Base-by-base conservation (phyloP, 2,797 vertebrate genomes). In the Catharus ustulatus region DNA sequence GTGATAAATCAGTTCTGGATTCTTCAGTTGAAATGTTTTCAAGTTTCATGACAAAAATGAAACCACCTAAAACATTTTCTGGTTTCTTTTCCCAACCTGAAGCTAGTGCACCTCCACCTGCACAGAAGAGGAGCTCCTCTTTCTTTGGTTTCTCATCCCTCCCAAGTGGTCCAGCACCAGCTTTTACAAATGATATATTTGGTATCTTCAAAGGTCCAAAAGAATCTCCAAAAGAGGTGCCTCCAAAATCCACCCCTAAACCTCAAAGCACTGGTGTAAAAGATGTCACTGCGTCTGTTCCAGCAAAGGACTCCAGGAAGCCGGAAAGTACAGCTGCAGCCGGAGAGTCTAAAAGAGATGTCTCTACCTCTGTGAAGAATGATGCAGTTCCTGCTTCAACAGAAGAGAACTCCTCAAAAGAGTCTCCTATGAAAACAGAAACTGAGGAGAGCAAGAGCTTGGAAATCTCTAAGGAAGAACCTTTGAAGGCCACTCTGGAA, bases 21-120 rank as follows among this genome's bases (percentile, higher is more conserved):
- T 98, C 98, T 78, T 98, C 99, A 77, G 97, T 98, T 94, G 98
- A 99, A 96, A 97, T 98, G 87, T 97, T 99, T 95, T 98, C 99
- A 94, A 98, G 98, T 40, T 99, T 99, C 87, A 97, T 99, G 97
- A 98, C 98, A 64, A 99, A 98, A 97, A 97, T 99, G 97, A 98
- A 98, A 85, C 96, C 98, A n/a, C 98, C 97, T 75, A 99, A 99
- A 98, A 95, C 98, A 15, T 87, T 98, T 45, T 98, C 98, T 82
- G 98, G 97, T 95, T 98, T 99, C 93, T 99, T 99, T 95, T 98
- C 98, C 86, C 97, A 98, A 89, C 97, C 98, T 54, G 97, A 98
- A 77, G 89, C 98, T 63, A 94, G 97, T 13, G 95, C 98, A 78
- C 98, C 98, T 95, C 95, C 98, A 72, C 64, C 97, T 82, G 74